A percentile compares a stretch with the other conserved stretches of the same genome.
Conservation (phyloP, 1,140 invertebrate genomes). For the Rhopalosiphum maidis region DNA sequence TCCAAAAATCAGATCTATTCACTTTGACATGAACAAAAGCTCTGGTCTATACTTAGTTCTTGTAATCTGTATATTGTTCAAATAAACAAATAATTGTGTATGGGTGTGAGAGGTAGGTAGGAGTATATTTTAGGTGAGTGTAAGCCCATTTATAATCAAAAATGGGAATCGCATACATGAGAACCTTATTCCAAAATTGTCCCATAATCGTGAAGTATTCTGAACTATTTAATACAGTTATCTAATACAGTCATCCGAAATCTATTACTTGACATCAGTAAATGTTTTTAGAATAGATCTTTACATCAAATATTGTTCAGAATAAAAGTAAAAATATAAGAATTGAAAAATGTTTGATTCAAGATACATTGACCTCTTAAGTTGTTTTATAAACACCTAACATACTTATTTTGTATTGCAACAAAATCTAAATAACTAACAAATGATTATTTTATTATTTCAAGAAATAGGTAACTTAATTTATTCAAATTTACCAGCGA, state of each 20-base stretch:
- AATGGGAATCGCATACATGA: background rate
- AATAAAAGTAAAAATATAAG: background rate
- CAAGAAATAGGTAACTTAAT: background rate
- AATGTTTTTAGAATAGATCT: background rate
- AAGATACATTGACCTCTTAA: background rate
- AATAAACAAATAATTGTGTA: background rate
- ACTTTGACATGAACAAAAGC: background rate
- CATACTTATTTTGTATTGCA: background rate
- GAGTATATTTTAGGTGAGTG: background rate
- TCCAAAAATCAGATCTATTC: slow-evolving; percentile 16
- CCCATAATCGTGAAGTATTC: background rate
- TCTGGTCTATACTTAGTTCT: background rate
- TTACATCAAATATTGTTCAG: background rate
- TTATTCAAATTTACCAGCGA: background rate
- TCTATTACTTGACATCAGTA: background rate
- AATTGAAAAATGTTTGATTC: background rate
- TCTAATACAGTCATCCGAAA: background rate
- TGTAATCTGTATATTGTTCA: background rate
- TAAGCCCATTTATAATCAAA: background rate
- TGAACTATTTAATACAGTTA: background rate
- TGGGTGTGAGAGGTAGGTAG: background rate
- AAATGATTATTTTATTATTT: background rate
- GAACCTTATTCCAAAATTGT: background rate
- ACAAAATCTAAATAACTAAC: background rate
- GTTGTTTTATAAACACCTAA: background rate